Percentiles rank a stretch among this genome's conserved stretches.
Conservation (phyloP, 2,113 vertebrate species). For the Phyllostomus hastatus region DNA sequence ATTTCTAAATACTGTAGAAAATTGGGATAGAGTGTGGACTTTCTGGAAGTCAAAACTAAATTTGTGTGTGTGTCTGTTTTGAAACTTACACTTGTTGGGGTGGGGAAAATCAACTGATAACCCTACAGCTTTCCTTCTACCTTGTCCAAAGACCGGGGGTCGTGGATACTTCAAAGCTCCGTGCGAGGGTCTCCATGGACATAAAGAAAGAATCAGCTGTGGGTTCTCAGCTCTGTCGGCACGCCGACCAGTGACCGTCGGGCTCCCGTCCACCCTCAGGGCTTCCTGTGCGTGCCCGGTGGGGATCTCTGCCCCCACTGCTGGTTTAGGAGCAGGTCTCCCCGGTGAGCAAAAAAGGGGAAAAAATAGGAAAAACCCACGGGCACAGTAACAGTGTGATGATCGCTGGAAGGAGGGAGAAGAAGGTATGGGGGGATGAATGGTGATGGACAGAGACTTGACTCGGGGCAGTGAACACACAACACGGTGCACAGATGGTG, state of each 20-base stretch:
- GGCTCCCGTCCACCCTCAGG: accelerated
- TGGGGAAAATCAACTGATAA: background rate
- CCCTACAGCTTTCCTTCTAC: background rate
- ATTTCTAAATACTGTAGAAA: background rate
- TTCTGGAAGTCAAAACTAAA: background rate
- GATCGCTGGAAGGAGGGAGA: too few relatives aligned
- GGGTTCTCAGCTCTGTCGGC: background rate
- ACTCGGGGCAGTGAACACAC: too few relatives aligned
- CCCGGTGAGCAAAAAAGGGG: background rate
- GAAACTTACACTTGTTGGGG: background rate
- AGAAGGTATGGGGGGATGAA: too few relatives aligned
- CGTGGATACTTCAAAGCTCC: background rate
- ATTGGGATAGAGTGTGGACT: background rate
- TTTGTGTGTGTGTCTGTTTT: background rate
- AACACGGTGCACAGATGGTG: too few relatives aligned
- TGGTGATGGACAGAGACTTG: too few relatives aligned
- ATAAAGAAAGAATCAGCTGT: background rate
- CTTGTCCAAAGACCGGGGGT: background rate
- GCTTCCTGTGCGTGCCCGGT: background rate
- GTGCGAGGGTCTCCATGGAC: accelerated
- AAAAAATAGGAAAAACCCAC: too few relatives aligned
- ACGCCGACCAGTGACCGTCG: accelerated
- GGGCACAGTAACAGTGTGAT: too few relatives aligned
- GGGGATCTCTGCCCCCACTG: background rate
- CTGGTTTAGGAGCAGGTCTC: background rate